Conservation (phyloP, 1,140 invertebrate species). For the Sitobion miscanthi region DNA sequence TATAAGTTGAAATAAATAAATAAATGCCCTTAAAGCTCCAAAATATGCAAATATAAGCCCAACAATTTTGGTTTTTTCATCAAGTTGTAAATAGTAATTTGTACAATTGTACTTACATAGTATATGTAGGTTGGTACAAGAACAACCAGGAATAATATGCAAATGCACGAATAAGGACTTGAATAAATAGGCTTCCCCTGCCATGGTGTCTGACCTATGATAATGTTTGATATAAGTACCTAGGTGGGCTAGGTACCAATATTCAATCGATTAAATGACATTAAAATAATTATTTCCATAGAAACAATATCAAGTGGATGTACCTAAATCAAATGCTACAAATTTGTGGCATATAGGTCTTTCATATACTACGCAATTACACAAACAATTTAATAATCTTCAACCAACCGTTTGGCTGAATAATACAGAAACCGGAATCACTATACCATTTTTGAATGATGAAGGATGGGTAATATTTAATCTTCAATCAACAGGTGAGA, state of each 20-base stretch:
- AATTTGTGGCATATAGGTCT: conserved; percentile 82
- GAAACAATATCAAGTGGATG: conserved; percentile 68
- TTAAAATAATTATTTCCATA: conserved; percentile 61
- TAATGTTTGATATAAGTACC: not conserved
- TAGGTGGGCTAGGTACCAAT: too few species aligned
- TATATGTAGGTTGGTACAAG: too few species aligned
- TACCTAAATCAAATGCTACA: conserved; percentile 59
- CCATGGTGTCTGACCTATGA: not conserved
- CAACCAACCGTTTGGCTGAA: conserved; percentile 76
- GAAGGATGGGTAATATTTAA: conserved; percentile 81
- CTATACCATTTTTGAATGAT: conserved; percentile 64
- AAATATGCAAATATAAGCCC: too few species aligned
- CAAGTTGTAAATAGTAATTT: too few species aligned
- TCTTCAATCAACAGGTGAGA: conserved; percentile 74
- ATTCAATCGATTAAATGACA: not conserved
- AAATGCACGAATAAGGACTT: not conserved
- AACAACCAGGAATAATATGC: not conserved
- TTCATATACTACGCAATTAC: conserved; percentile 73
- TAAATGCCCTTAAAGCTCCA: too few species aligned
- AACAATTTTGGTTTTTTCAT: too few species aligned
- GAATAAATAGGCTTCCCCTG: not conserved
- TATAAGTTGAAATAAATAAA: too few species aligned
- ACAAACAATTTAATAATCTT: conserved; percentile 72
- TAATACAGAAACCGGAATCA: conserved; percentile 61
- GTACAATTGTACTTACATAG: too few species aligned